A percentile compares a stretch with the other conserved stretches of the same genome.
These are phyloP conservation scores for Eristalis tenax DNA, from an alignment of 2,888 invertebrate species.

Conservation along the genomic window DNA sequence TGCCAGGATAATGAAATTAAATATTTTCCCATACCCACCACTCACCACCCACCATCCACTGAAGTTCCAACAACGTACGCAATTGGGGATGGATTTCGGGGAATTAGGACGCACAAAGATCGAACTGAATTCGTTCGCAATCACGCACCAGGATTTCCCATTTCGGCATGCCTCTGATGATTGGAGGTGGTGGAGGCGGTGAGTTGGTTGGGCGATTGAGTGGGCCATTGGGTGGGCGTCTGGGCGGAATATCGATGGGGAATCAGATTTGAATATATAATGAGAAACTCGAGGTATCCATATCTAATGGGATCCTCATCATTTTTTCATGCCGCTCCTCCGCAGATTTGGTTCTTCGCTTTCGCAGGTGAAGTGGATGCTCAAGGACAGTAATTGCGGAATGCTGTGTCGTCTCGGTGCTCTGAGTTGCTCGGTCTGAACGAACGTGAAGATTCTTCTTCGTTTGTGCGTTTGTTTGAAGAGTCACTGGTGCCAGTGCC, in stretches of 20 bases:
- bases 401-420: background rate
- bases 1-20: conserved; percentile 66
- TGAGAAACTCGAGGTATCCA: conserved; percentile 54
- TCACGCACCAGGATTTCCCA: conserved; percentile 42
- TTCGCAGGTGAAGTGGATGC: background rate
- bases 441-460: background rate
- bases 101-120: conserved; percentile 65
- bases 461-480: background rate
- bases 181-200: no score
- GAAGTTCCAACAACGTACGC: background rate
- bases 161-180: background rate
- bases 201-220: background rate
- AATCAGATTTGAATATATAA: conserved; percentile 56
- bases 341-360: background rate
- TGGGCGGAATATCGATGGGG: conserved; percentile 57
- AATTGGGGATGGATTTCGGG: conserved; percentile 40
- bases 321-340: background rate
- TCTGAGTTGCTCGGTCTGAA: background rate
- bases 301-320: conserved; percentile 37
- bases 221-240: background rate
- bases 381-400: conserved; percentile 39
- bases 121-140: conserved; percentile 60
- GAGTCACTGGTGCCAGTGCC: background rate
- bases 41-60: background rate
- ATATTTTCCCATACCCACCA: conserved; percentile 28